A percentile compares a stretch with the other conserved stretches of the same genome.
These are phyloP conservation scores for Ganaspis sp. DNA, from an alignment of 1,140 invertebrate genomes.

Conservation along the genomic window DNA sequence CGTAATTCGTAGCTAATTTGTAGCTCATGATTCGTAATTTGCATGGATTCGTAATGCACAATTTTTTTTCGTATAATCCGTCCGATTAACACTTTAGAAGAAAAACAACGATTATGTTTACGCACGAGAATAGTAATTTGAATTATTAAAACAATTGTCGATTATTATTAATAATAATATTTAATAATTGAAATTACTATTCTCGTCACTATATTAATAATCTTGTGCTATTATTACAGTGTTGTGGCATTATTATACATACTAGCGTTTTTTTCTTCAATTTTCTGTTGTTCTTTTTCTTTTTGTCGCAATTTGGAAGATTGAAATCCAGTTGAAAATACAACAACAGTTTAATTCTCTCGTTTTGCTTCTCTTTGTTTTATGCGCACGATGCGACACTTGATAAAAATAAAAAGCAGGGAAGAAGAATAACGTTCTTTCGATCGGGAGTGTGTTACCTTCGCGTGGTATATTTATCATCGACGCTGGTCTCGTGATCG, in stretches of 20 bases:
- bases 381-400: slow-evolving; percentile 24
- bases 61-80: no score
- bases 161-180: no score
- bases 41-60: no score
- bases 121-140: neutral
- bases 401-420: slow-evolving; percentile 34
- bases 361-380: neutral
- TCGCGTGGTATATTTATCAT: slow-evolving; percentile 48
- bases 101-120: slow-evolving; percentile 50
- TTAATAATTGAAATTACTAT: no score
- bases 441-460: slow-evolving; percentile 34
- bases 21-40: no score
- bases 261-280: no score
- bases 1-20: no score
- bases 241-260: no score
- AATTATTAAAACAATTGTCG: slow-evolving; percentile 1
- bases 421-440: slow-evolving; percentile 28
- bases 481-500: slow-evolving; percentile 37
- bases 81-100: no score
- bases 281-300: no score
- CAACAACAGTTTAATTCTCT: neutral
- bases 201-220: no score
- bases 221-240: no score
- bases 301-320: neutral
- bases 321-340: slow-evolving; percentile 37